Conservation (phyloP, 2,888 invertebrate genomes). For the Nematopogon swammerdamellus region DNA sequence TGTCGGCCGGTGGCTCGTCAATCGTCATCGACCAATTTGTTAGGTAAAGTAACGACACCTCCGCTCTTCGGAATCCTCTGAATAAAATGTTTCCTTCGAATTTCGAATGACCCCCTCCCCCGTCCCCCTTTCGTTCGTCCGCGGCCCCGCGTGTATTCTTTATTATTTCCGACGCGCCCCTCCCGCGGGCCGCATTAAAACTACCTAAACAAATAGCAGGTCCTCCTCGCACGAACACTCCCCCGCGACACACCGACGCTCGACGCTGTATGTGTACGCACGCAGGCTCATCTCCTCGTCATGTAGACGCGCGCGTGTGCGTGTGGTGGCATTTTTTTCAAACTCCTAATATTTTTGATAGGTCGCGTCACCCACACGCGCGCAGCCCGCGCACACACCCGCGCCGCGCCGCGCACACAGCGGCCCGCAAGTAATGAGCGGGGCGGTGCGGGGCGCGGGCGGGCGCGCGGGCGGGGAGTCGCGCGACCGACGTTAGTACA, state of each 20-base stretch:
- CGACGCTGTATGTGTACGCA: neutral
- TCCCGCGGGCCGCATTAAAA: slow-evolving; percentile 14
- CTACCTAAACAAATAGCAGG: slow-evolving; percentile 18
- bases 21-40: too few relatives aligned
- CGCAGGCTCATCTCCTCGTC: neutral
- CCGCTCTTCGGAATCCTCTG: too few relatives aligned
- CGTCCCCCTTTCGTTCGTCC: too few relatives aligned
- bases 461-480: slow-evolving; percentile 32
- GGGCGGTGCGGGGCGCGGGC: slow-evolving; percentile 17
- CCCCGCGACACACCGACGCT: neutral
- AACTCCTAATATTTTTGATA: slow-evolving; percentile 29
- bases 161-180: slow-evolving; percentile 12
- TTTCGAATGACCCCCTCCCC: too few relatives aligned
- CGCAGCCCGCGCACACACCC: neutral
- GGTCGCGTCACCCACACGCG: slow-evolving; percentile 6
- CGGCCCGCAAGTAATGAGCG: neutral
- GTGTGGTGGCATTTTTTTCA: slow-evolving; percentile 25
- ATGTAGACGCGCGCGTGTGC: neutral
- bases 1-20: too few relatives aligned
- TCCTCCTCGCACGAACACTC: slow-evolving; percentile 6
- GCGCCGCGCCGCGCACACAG: neutral
- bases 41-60: too few relatives aligned
- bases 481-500: slow-evolving; percentile 49
- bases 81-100: too few relatives aligned
- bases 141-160: too few relatives aligned